Percentiles rank a stretch among this genome's conserved stretches.
Evolutionary conservation across 2,888 invertebrate genomes (phyloP).

Genomic region (Meghimatium bilineatum): DNA sequence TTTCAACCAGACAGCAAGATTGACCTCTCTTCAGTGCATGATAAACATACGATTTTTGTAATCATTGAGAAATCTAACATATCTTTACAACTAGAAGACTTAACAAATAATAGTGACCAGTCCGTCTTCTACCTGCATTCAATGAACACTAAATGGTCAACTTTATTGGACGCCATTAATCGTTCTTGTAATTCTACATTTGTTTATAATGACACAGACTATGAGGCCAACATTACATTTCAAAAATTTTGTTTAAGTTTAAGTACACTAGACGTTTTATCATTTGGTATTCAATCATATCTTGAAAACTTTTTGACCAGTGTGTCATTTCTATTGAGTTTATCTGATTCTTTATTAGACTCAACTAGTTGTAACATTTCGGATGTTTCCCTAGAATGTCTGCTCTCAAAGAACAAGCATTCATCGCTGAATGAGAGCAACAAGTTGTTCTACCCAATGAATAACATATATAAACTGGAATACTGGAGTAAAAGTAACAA

Average conservation of each 20-base stretch:
- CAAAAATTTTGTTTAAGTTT: not conserved
- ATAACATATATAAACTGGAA: not conserved
- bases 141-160: not conserved
- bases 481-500: not conserved
- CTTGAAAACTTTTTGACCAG: not conserved
- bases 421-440: not conserved
- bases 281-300: not conserved
- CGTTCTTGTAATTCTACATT: not conserved
- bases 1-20: not conserved
- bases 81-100: not conserved
- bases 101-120: not conserved
- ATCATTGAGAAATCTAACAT: not conserved
- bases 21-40: not conserved
- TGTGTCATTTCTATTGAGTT: not conserved
- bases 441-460: not conserved
- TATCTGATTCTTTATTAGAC: not conserved
- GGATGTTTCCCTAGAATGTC: not conserved
- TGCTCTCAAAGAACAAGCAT: not conserved
- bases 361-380: not conserved
- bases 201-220: not conserved
- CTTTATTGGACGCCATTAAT: not conserved
- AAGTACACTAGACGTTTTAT: not conserved
- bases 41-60: not conserved
- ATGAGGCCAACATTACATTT: not conserved
- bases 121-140: not conserved